These are phyloP conservation scores for Poecile montanus DNA, from an alignment of 2,797 vertebrate genomes.

Conservation along the genomic window DNA sequence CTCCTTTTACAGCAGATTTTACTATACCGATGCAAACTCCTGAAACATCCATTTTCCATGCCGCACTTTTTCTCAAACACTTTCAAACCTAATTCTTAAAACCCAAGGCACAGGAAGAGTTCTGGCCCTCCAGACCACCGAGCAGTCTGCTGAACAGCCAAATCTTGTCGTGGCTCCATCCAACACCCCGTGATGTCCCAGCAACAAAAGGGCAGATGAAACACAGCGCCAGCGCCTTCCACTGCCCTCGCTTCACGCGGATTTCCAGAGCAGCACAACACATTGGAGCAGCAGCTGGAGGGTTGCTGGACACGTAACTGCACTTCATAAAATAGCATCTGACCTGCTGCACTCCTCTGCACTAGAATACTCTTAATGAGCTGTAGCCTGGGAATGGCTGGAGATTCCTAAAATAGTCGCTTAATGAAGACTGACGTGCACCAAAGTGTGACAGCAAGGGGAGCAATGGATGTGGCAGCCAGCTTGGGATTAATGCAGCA, in stretches of 20 bases:
- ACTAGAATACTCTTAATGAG: slow-evolving; percentile 60
- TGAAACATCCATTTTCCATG: slow-evolving; percentile 33
- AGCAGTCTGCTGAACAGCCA: not conserved
- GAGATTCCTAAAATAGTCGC: slow-evolving; percentile 45
- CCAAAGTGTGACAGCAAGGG: slow-evolving; percentile 33
- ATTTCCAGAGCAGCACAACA: slow-evolving; percentile 10
- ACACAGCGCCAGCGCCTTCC: not conserved
- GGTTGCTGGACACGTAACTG: slow-evolving; percentile 64
- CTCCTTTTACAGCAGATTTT: slow-evolving; percentile 11
- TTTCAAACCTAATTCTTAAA: not conserved
- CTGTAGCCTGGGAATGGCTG: slow-evolving; percentile 33
- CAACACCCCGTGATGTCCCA: not conserved
- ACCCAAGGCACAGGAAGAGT: not conserved
- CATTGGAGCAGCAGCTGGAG: slow-evolving; percentile 43
- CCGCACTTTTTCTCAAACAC: not conserved
- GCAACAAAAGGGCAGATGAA: not conserved
- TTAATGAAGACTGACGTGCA: slow-evolving; percentile 66
- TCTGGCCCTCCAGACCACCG: not conserved
- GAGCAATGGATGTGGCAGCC: slow-evolving; percentile 42
- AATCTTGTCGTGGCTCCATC: not conserved
- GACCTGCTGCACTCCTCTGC: slow-evolving; percentile 47
- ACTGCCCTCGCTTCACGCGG: not conserved
- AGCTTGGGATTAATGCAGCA: slow-evolving; percentile 31
- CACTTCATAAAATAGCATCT: slow-evolving; percentile 53
- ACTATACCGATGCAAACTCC: not conserved